phyloP scores from a whole-genome alignment of 2,113 vertebrate species.

The Lanius ludovicianus region DNA sequence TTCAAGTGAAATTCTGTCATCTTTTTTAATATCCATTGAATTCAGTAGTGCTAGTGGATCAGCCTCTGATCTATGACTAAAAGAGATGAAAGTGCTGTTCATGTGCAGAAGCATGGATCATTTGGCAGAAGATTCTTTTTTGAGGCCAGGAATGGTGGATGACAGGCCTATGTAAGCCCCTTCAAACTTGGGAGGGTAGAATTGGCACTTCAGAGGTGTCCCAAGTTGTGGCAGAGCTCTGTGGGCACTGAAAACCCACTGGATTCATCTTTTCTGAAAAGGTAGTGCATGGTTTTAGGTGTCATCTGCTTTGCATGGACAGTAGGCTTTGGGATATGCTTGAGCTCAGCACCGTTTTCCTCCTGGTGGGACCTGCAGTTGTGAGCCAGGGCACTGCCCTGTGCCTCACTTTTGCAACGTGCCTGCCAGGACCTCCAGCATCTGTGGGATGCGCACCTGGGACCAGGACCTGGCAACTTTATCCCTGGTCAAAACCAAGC shows the following conservation, averaged over 20 bases:
- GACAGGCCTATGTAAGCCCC: not conserved
- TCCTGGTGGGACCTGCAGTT: not conserved
- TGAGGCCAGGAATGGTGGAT: not conserved
- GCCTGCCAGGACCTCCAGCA: not conserved
- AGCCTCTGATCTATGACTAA: not conserved
- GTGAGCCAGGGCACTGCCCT: not conserved
- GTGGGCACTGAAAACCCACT: not conserved
- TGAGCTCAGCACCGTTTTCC: not conserved
- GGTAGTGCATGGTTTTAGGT: not conserved
- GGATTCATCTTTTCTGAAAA: not conserved
- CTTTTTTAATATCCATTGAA: not conserved
- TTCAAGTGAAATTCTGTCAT: not conserved
- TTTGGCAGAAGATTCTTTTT: not conserved
- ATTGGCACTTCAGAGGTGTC: not conserved
- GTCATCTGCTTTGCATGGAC: not conserved
- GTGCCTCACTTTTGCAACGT: rapidly evolving
- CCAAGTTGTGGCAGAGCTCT: not conserved
- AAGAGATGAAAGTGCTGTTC: not conserved
- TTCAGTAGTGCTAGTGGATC: no score
- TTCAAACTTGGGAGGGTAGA: not conserved
- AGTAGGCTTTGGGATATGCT: not conserved
- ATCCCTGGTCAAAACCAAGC: not conserved
- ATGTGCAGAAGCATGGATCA: not conserved
- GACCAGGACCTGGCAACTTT: not conserved
- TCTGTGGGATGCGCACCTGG: not conserved